These are phyloP conservation scores for Daubentonia madagascariensis DNA, from an alignment of 2,113 vertebrate species.

Conservation along the genomic window DNA sequence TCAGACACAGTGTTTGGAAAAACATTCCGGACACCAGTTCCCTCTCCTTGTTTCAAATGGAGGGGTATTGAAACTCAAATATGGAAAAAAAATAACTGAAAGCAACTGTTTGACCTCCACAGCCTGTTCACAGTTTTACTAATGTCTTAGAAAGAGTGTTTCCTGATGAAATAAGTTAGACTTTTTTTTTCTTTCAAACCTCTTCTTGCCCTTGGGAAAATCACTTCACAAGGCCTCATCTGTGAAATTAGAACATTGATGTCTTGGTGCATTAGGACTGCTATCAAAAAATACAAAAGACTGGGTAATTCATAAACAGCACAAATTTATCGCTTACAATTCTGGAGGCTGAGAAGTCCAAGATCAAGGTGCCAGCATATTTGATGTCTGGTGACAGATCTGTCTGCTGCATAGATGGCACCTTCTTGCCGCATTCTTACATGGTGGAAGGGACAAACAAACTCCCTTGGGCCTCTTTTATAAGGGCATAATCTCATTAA, in stretches of 20 bases:
- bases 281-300: background rate
- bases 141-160: background rate
- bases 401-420: background rate
- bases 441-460: background rate
- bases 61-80: background rate
- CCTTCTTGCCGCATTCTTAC: background rate
- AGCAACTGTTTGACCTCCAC: background rate
- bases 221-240: background rate
- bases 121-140: background rate
- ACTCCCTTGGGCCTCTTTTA: background rate
- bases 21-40: background rate
- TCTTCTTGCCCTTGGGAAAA: background rate
- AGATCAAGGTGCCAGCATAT: background rate
- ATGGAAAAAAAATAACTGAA: background rate
- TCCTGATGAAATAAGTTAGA: background rate
- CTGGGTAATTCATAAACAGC: background rate
- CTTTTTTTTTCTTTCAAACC: background rate
- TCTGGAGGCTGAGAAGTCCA: background rate
- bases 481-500: background rate
- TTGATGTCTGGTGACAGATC: background rate
- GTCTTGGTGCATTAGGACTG: background rate
- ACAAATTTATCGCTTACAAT: background rate
- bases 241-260: background rate
- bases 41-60: background rate
- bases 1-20: background rate